Evolutionary conservation across 2,797 vertebrate genomes (phyloP).

Genomic region (Somateria mollissima): DNA sequence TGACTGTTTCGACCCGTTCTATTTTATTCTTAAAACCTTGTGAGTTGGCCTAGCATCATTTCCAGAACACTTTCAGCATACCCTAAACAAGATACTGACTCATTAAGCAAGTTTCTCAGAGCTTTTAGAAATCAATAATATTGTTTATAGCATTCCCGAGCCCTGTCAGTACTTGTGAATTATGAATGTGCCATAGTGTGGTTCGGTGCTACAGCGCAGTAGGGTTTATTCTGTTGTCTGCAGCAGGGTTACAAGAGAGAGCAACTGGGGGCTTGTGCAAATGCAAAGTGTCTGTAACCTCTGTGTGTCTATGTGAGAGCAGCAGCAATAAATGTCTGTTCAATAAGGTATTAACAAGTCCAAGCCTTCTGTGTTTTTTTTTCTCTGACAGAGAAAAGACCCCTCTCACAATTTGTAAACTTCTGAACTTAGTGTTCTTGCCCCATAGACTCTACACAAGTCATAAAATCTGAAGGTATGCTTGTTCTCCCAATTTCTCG

Average conservation of each 20-base stretch:
- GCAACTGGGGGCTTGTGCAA: background rate
- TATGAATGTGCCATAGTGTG: accelerated
- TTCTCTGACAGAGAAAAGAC: background rate
- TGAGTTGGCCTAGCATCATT: background rate
- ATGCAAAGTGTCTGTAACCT: background rate
- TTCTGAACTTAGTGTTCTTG: background rate
- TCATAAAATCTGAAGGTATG: conserved; percentile 26
- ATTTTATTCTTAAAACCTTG: background rate
- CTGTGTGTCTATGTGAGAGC: background rate
- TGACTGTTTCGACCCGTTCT: background rate
- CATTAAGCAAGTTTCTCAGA: background rate
- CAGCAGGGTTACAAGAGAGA: background rate
- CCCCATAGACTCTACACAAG: background rate
- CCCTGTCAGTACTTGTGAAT: background rate
- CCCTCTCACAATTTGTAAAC: background rate
- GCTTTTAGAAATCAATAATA: background rate
- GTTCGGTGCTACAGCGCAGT: background rate
- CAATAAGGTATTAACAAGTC: background rate
- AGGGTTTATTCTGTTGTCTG: background rate
- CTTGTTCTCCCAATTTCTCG: background rate
- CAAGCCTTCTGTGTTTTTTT: background rate
- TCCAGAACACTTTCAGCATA: background rate
- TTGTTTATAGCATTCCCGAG: background rate
- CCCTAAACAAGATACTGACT: background rate
- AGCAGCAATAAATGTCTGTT: conserved; percentile 9